phyloP scores from a whole-genome alignment of 2,113 vertebrate genomes.

The Cyanoramphus novaezelandiae region DNA sequence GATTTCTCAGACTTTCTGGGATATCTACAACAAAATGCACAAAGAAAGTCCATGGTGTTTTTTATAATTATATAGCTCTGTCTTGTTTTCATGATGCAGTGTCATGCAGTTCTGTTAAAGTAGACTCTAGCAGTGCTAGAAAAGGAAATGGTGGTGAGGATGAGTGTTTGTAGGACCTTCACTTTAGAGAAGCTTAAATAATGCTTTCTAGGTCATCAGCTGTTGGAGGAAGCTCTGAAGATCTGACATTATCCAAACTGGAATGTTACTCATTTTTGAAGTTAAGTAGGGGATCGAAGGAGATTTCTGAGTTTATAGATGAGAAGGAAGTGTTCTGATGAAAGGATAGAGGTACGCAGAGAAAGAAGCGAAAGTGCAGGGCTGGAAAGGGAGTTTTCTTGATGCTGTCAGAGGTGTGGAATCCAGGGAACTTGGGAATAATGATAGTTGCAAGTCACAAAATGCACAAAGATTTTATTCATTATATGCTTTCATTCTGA shows the following conservation, averaged over 20 bases:
- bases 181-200: neutral
- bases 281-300: neutral
- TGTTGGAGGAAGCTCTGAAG: neutral
- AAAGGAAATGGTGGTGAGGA: neutral
- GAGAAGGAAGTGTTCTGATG: neutral
- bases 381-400: neutral
- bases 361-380: neutral
- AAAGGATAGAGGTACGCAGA: neutral
- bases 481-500: neutral
- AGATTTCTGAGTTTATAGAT: neutral
- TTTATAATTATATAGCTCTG: neutral
- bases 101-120: neutral
- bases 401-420: neutral
- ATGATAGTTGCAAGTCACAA: neutral
- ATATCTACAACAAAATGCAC: neutral
- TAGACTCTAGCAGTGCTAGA: neutral
- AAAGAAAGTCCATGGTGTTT: fast-evolving
- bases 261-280: neutral
- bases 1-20: neutral
- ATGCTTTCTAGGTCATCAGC: fast-evolving
- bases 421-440: neutral
- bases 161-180: neutral
- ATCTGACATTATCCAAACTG: neutral
- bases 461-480: neutral
- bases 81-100: neutral